Evolutionary conservation across 2,113 vertebrate genomes (phyloP), one percentile per base, ranked within the genome.

Genomic region (Hipposideros armiger): DNA sequence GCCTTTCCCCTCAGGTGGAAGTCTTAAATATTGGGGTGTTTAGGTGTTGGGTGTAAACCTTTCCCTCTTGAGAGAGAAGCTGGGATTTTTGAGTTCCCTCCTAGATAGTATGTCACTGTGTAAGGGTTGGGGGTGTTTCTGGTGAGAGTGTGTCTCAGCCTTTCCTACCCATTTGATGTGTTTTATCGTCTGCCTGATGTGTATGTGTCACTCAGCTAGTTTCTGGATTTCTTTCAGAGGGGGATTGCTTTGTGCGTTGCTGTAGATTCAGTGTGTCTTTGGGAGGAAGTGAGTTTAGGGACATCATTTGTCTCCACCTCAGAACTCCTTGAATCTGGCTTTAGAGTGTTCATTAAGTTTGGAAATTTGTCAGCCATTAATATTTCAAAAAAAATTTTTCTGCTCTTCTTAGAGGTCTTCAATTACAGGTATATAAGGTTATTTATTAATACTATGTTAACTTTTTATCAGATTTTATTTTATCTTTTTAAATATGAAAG

Each of bases 401-500:
- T 77, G 58, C n/a, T 32, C 20, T 69, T 26, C 45, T 50, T 77
- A 14, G 30, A 76, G 72, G 40, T 11, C 6, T 91, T 91, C 6
- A 91, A 7, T 73, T 83, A 72, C 24, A 83, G 40, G 16, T 72
- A 17, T 69, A 10, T 80, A 78, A 69, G 15, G 14, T 22, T 81
- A 82, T 22, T 91, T 20, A 45, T 30, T 58, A 42, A 70, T 89
- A 74, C 69, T 22, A 17, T 10, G 22, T 60, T 91, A 24, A 45
- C 50, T 52, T 73, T 70, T 54, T 60, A 50, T 50, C 13, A 5
- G 45, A 36, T 36, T 36, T 36, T 36, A 36, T 36, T 47, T 47
- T 4, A 50, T 50, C 47, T 54, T 54, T 54, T 54, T 54, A 93
- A 91, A 96, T 67, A 87, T 36, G 78, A 74, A 91, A 95, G 32